These are phyloP conservation scores for Brachyhypopomus gauderio DNA, from an alignment of 2,113 vertebrate species.

Conservation along the genomic window DNA sequence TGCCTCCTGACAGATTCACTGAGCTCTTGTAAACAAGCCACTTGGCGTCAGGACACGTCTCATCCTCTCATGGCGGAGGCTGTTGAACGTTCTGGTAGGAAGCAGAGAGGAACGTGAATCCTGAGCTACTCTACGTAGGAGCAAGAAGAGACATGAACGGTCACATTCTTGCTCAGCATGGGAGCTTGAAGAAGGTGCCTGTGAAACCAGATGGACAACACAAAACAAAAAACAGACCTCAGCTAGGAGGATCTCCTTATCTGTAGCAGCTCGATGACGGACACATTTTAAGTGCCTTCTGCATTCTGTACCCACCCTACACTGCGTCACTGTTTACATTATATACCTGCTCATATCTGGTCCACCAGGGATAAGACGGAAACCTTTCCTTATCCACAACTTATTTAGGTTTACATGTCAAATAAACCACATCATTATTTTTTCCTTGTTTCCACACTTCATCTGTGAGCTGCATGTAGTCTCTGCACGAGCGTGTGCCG, in stretches of 20 bases:
- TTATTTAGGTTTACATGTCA: no score
- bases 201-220: not conserved
- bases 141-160: not conserved
- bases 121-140: not conserved
- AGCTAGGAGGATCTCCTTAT: not conserved
- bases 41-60: not conserved
- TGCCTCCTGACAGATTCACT: not conserved
- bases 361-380: no score
- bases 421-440: no score
- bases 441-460: no score
- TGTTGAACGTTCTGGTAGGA: not conserved
- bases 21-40: not conserved
- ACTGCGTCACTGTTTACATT: not conserved
- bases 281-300: conserved; percentile 10
- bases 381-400: no score
- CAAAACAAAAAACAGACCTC: not conserved
- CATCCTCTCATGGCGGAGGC: not conserved
- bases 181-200: not conserved
- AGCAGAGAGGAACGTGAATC: not conserved
- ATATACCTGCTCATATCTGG: not conserved
- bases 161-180: not conserved
- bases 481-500: no score
- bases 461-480: no score
- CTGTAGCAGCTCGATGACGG: not conserved
- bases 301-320: no score